phyloP scores from a whole-genome alignment of 2,113 vertebrate genomes.

The Toxotes jaculatrix region DNA sequence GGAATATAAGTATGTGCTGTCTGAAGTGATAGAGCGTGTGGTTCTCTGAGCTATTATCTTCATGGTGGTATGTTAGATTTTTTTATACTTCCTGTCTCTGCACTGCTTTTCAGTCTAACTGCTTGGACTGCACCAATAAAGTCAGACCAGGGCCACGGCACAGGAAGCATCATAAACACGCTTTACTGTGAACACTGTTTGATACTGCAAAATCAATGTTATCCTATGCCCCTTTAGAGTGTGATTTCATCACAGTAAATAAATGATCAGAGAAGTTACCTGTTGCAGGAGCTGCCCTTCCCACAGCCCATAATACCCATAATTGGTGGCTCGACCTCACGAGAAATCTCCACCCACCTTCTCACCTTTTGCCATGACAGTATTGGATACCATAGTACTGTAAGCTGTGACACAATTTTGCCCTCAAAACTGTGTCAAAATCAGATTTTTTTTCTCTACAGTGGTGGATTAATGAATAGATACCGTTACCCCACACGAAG shows the following conservation, averaged over 20 bases:
- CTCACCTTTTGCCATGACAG: no score
- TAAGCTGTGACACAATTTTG: no score
- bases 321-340: no score
- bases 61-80: neutral
- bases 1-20: slow-evolving; percentile 21
- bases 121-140: neutral
- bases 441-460: no score
- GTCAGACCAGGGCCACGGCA: neutral
- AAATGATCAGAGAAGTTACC: neutral
- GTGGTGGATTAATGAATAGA: no score
- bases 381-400: no score
- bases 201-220: neutral
- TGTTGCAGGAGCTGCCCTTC: neutral
- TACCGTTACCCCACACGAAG: no score
- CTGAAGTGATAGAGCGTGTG: fast-evolving
- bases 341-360: no score
- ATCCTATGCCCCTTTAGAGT: neutral
- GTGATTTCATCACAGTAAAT: neutral
- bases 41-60: neutral
- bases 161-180: neutral
- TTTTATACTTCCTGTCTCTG: neutral
- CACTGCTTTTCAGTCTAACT: neutral
- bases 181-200: neutral
- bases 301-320: no score
- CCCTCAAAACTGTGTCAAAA: no score